Evolutionary conservation across 1,140 invertebrate genomes (phyloP), one percentile per base, ranked within the genome.

Genomic region (Drosophila kepulauana): DNA sequence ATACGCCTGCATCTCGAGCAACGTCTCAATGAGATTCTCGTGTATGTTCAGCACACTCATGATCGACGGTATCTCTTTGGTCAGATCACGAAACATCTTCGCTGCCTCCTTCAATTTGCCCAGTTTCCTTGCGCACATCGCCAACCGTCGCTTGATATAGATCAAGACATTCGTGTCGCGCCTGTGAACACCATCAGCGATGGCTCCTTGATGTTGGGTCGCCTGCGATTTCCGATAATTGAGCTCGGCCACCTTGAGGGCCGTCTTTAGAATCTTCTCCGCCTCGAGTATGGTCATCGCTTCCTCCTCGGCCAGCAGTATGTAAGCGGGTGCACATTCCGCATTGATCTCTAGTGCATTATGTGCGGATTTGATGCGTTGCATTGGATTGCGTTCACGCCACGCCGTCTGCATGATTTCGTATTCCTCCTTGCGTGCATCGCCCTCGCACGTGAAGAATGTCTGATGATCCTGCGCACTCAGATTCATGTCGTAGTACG

Each of bases 401-500:
- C 98, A 99, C 11, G 98, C 99, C 61, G 97, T 98, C 93, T 98
- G 97, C 98, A 99, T 99, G 67, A 99, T 97, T 94, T 99, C 98
- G 93, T 98, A 99, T 91, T 99, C 98, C 16, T 96, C 95, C 93
- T 97, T 98, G 16, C 97, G 97, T 43, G 94, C 94, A 93, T 99
- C 98, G 64, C 96, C 95, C 93, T 99, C 98, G 93, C 98, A 98
- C 0, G 97, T 98, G 92, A 99, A 99, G 93, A 99, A 99, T 7
- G 98, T 99, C 93, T 99, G 99, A 93, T 99, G 98, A 94, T 99
- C 99, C 94, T 99, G 98, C 11, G 99, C 98, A 1, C 98, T 99
- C 6, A 99, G 93, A 93, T 99, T 99, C 98, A 99, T 99, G 91
- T 99, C 99, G 93, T 99, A 99, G 93, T 99, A 99, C 0, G 99